Evolutionary conservation across 2,888 invertebrate species (phyloP), one percentile per base, ranked within the genome.

Genomic region (Drosophila falleni): DNA sequence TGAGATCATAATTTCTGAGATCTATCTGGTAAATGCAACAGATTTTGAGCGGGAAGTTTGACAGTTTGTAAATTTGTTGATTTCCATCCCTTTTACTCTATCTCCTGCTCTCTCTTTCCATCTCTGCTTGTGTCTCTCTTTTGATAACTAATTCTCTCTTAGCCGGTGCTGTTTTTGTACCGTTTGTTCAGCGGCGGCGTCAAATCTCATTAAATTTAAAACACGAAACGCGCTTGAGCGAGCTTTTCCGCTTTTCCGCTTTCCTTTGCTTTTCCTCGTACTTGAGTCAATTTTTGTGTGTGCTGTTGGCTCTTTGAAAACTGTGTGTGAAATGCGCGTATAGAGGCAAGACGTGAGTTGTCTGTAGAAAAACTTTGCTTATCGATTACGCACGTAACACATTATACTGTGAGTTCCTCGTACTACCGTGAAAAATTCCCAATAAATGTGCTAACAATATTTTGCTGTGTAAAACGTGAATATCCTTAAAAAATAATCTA

Each of bases 381-480:
- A 84, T 84, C 89, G 84, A 84, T 84, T 84, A 84, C 89, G 89
- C 84, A 84, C 89, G 87, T 87, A 84, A 84, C 89, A 80, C 35
- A 63, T 9, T 74, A 63, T 10, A 71, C 11, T 23, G 33, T 33
- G 31, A 59, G 49, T 23, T 47, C 23, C 46, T 37, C 31, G 10
- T 35, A 50, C 35, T 50, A 44, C 8, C 42, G 37, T 15, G 39
- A 56, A 63, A 66, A 39, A 53, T 47, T 42, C 35, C 65, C 15
- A 53, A 55, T 60, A 60, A 71, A 61, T 67, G 56, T 70, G 76
- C 63, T 50, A 68, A 71, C 51, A 41, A 65, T 49, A 55, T 39
- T 63, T 61, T 74, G 75, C 78, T 46, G 55, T 42, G 41, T 68
- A 33, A 60, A 59, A 46, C 3, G n/a, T 37, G 11, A 33, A 11